These are phyloP conservation scores for Quiscalus mexicanus DNA, from an alignment of 2,113 vertebrate species.

Conservation along the genomic window DNA sequence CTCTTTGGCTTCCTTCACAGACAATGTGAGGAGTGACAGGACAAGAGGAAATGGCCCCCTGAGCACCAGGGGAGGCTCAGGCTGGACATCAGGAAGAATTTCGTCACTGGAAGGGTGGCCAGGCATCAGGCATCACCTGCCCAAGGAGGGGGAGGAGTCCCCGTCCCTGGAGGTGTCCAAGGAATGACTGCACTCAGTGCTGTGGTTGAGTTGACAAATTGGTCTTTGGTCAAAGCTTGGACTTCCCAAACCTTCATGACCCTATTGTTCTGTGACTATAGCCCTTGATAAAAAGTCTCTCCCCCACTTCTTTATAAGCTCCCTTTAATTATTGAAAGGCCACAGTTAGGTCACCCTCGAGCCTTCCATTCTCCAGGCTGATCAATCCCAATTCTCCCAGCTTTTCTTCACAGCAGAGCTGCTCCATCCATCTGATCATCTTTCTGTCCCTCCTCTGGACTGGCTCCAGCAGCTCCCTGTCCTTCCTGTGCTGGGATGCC, in stretches of 20 bases:
- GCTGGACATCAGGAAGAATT: not conserved
- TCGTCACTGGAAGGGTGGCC: not conserved
- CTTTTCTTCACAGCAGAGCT: not conserved
- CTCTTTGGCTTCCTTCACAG: not conserved
- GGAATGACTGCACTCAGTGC: not conserved
- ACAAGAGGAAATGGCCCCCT: not conserved
- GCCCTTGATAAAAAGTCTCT: not conserved
- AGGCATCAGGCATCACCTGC: not conserved
- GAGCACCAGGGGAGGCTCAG: not conserved
- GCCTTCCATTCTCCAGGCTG: not conserved
- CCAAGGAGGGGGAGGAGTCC: not conserved
- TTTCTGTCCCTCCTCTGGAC: not conserved
- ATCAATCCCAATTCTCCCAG: not conserved
- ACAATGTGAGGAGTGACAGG: not conserved
- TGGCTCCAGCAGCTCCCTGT: not conserved
- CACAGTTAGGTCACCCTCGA: accelerated
- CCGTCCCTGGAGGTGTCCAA: too few relatives aligned
- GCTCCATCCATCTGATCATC: not conserved
- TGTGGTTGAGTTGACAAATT: not conserved
- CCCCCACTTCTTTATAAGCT: not conserved
- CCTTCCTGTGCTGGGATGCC: not conserved
- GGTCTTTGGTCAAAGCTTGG: not conserved
- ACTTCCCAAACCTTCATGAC: not conserved
- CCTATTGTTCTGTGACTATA: not conserved
- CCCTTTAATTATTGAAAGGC: not conserved